phyloP scores from a whole-genome alignment of 2,113 vertebrate species.

The Noturus placidus region DNA sequence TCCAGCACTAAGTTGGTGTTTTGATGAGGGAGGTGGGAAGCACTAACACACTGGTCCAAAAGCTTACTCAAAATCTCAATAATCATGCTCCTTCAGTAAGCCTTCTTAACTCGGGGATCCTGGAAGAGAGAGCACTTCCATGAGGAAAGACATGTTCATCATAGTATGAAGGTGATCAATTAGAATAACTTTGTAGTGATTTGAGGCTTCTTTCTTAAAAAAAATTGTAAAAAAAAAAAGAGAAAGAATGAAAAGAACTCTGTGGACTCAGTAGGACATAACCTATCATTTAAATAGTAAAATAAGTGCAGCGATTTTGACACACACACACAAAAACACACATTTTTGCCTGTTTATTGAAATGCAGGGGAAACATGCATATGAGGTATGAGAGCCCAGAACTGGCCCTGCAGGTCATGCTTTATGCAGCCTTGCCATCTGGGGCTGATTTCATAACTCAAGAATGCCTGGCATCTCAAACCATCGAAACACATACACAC shows the following conservation, averaged over 20 bases:
- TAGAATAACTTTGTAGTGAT: too few relatives aligned
- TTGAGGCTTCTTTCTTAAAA: too few relatives aligned
- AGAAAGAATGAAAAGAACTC: too few relatives aligned
- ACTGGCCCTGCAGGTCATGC: slow-evolving; percentile 48
- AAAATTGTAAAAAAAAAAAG: too few relatives aligned
- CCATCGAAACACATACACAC: background rate
- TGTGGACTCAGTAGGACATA: too few relatives aligned
- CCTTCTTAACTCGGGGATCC: background rate
- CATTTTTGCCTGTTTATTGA: too few relatives aligned
- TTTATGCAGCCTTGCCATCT: background rate
- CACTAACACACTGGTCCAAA: background rate
- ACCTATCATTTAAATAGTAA: background rate
- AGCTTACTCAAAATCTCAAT: background rate
- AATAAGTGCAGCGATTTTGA: background rate
- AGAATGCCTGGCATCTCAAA: slow-evolving; percentile 40
- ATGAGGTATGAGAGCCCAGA: slow-evolving; percentile 31
- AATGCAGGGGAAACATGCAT: background rate
- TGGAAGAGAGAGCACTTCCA: too few relatives aligned
- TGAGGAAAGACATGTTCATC: background rate
- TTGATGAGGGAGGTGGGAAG: background rate
- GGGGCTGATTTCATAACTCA: background rate
- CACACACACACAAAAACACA: background rate
- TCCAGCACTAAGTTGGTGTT: background rate
- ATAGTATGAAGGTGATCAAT: too few relatives aligned
- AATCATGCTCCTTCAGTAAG: background rate